Evolutionary conservation across 2,797 vertebrate species (phyloP).

Genomic region (Halcyon badia): DNA sequence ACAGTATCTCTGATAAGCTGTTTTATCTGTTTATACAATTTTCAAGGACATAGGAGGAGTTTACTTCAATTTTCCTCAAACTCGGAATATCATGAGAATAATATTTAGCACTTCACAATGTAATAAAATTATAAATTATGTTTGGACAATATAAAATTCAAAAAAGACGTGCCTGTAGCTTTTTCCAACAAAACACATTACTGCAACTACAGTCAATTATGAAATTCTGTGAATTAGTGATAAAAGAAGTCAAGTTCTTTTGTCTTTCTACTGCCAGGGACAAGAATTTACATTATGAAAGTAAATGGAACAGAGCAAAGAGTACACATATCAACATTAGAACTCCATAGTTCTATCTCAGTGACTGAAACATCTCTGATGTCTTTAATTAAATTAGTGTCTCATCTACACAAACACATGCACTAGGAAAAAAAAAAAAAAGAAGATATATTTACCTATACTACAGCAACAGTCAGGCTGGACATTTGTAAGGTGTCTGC

Average conservation of each 20-base stretch:
- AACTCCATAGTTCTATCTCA: neutral
- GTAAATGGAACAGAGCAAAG: neutral
- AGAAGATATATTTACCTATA: neutral
- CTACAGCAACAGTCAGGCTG: neutral
- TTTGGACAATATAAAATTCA: neutral
- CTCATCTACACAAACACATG: neutral
- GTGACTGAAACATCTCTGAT: neutral
- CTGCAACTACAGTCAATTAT: neutral
- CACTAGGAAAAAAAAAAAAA: neutral
- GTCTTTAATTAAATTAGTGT: neutral
- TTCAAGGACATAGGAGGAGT: neutral
- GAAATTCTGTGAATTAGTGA: neutral
- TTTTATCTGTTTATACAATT: neutral
- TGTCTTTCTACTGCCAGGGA: neutral
- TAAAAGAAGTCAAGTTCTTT: neutral
- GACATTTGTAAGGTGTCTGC: neutral
- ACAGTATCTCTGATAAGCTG: neutral
- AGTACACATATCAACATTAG: neutral
- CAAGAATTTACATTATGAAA: neutral
- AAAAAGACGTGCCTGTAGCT: neutral
- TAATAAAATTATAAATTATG: neutral
- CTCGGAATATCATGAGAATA: neutral
- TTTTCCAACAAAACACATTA: neutral
- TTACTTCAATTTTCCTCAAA: neutral
- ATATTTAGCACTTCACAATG: neutral